Conservation (phyloP, 2,888 invertebrate genomes). For the Camponotus fellah region DNA sequence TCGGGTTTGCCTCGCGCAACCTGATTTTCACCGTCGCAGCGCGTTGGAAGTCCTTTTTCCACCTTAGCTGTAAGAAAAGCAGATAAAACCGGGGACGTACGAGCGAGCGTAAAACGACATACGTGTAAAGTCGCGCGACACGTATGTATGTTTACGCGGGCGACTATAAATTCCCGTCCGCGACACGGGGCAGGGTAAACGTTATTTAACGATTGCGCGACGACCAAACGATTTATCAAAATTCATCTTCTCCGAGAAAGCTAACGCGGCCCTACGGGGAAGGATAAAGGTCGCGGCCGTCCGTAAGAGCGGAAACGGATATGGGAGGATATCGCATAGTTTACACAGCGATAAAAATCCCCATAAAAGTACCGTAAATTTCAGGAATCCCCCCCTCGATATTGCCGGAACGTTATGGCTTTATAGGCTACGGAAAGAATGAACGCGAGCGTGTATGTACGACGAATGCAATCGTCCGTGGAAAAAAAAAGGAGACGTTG, state of each 20-base stretch:
- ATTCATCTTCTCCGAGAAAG: constrained; percentile 77
- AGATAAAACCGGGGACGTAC: constrained; percentile 44
- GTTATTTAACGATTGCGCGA: constrained; percentile 74
- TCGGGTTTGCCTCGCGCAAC: constrained; percentile 26
- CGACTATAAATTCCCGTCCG: constrained; percentile 39
- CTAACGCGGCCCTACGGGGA: constrained; percentile 71
- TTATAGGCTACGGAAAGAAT: constrained; percentile 73
- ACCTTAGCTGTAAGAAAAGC: constrained; percentile 43
- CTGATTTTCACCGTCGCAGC: constrained; percentile 22
- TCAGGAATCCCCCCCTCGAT: constrained; percentile 54
- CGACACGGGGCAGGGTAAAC: constrained; percentile 62
- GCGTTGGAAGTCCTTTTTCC: constrained; percentile 8
- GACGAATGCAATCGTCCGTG: constrained; percentile 9
- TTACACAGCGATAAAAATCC: constrained; percentile 83
- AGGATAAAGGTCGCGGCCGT: constrained; percentile 75
- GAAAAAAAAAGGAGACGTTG: background rate
- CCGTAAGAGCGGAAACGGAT: constrained; percentile 78
- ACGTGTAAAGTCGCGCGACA: constrained; percentile 9
- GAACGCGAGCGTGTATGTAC: constrained; percentile 41
- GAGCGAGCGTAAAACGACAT: constrained; percentile 39
- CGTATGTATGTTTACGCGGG: constrained; percentile 53
- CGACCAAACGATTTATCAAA: constrained; percentile 77
- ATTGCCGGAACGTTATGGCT: constrained; percentile 72
- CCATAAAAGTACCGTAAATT: constrained; percentile 82
- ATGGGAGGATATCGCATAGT: constrained; percentile 79